Evolutionary conservation across 2,888 invertebrate genomes (phyloP).

Genomic region (Ferdinandea cuprea): DNA sequence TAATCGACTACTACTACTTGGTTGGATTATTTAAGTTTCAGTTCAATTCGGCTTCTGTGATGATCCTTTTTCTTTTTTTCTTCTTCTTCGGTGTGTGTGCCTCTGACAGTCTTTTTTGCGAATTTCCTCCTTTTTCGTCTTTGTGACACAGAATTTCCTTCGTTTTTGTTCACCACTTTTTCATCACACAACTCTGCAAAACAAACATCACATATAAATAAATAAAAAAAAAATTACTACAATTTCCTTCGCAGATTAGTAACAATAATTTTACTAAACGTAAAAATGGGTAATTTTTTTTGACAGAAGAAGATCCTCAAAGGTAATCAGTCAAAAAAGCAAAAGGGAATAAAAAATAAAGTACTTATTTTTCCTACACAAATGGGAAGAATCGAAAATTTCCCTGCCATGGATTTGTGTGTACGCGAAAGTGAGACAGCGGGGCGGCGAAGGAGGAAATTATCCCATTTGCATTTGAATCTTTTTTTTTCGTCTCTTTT

Average conservation of each 20-base stretch:
- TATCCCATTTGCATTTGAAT: conserved; percentile 69
- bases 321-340: conserved; percentile 50
- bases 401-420: conserved; percentile 45
- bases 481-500: conserved; percentile 35
- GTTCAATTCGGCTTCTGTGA: conserved; percentile 11
- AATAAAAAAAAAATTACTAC: neutral
- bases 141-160: conserved; percentile 67
- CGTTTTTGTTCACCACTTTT: conserved; percentile 53
- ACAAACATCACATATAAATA: conserved; percentile 44
- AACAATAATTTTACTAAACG: conserved; percentile 33
- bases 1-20: conserved; percentile 3
- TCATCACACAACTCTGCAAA: conserved; percentile 64
- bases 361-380: conserved; percentile 39
- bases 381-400: conserved; percentile 58
- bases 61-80: conserved; percentile 11
- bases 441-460: conserved; percentile 53
- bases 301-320: conserved; percentile 57
- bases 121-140: conserved; percentile 44
- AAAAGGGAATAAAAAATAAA: conserved; percentile 40
- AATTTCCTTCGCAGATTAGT: conserved; percentile 13
- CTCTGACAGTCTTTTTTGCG: conserved; percentile 56
- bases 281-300: conserved; percentile 59
- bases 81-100: too few relatives aligned
- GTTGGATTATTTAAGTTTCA: conserved; percentile 15
- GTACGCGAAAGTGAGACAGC: conserved; percentile 56